phyloP scores from a whole-genome alignment of 2,888 invertebrate genomes.

The Acleris laterana region DNA sequence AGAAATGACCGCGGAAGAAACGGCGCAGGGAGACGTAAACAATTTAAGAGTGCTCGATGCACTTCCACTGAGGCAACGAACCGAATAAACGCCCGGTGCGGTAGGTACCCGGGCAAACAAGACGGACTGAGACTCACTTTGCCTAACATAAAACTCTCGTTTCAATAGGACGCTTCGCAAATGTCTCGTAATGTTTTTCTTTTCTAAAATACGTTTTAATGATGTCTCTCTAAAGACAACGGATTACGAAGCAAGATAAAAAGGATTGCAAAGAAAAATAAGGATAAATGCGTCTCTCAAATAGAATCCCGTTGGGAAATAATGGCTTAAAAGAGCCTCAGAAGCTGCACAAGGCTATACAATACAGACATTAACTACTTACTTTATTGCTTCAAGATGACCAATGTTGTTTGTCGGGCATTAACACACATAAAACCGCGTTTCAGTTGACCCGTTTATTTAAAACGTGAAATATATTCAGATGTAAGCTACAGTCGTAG shows the following conservation, averaged over 20 bases:
- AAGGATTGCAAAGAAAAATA: constrained; percentile 47
- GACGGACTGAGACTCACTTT: constrained; percentile 45
- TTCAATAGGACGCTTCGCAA: constrained; percentile 52
- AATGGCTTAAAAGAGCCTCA: constrained; percentile 13
- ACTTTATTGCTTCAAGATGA: not conserved
- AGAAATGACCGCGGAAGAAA: constrained; percentile 46
- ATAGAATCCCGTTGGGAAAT: constrained; percentile 19
- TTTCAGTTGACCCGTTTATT: no score
- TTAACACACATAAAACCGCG: no score
- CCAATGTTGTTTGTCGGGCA: no score
- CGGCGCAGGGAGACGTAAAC: constrained; percentile 65
- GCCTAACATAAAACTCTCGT: constrained; percentile 47
- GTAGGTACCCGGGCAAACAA: constrained; percentile 54
- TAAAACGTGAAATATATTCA: no score
- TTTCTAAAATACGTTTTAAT: constrained; percentile 51
- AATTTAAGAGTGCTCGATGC: constrained; percentile 67
- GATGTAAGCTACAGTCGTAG: no score
- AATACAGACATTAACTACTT: constrained; percentile 4
- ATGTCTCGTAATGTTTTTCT: constrained; percentile 45
- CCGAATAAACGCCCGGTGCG: constrained; percentile 62
- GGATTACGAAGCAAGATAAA: constrained; percentile 51
- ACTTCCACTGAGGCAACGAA: constrained; percentile 63
- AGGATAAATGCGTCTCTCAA: constrained; percentile 15
- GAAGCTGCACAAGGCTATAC: not conserved
- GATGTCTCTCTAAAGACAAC: constrained; percentile 50